Conservation (phyloP, 2,797 vertebrate species). For the Microctenopoma lineatum region DNA sequence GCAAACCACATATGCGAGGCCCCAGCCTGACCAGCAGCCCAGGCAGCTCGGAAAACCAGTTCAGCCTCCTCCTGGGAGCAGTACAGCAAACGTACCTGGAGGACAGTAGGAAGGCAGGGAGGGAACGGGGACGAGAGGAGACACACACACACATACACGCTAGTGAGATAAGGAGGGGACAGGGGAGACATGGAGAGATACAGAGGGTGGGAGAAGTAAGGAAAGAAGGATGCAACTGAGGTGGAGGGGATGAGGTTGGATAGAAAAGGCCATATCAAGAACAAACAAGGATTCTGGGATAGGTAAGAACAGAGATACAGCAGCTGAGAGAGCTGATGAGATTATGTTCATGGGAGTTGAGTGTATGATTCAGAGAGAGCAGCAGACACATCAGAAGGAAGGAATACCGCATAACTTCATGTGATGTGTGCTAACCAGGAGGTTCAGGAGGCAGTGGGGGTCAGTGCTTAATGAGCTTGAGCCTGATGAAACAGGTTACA, state of each 20-base stretch:
- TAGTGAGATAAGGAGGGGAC: constrained; percentile 80
- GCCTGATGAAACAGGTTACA: constrained; percentile 69
- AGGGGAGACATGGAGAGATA: constrained; percentile 70
- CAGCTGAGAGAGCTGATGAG: constrained; percentile 55
- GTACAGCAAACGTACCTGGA: constrained; percentile 92
- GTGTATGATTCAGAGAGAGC: constrained; percentile 43
- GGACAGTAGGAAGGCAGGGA: constrained; percentile 67
- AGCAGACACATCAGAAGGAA: constrained; percentile 26
- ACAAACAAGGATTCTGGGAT: constrained; percentile 52
- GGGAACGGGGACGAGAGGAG: constrained; percentile 68
- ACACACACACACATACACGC: constrained; percentile 76
- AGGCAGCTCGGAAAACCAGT: constrained; percentile 89
- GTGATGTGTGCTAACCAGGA: constrained; percentile 53
- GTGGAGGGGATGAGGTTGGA: constrained; percentile 34
- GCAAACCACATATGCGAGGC: constrained; percentile 95
- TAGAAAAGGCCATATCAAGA: constrained; percentile 59
- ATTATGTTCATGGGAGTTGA: constrained; percentile 59
- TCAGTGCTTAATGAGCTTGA: constrained; percentile 67
- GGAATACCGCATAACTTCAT: constrained; percentile 30
- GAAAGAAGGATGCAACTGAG: constrained; percentile 60
- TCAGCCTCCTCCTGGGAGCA: constrained; percentile 95
- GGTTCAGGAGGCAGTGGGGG: constrained; percentile 49
- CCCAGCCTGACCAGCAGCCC: constrained; percentile 89
- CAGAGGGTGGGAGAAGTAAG: constrained; percentile 68
- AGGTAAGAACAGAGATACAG: constrained; percentile 48